Evolutionary conservation across 2,113 vertebrate species (phyloP), one percentile per base, ranked within the genome.

Genomic region (Tapirus terrestris): DNA sequence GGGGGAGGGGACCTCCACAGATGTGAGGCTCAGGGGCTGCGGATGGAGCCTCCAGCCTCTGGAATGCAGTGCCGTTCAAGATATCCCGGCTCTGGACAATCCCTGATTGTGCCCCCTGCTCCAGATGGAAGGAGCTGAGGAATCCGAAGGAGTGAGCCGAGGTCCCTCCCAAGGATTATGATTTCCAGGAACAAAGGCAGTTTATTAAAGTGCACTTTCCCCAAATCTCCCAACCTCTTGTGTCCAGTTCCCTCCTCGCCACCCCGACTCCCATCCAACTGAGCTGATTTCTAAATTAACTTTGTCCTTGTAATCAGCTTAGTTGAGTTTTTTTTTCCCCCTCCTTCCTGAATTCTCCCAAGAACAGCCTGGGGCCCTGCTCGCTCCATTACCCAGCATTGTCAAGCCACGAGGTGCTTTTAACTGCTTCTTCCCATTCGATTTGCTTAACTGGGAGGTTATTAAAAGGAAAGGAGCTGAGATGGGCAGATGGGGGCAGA

Each of bases 241-340:
- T 60, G 89, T 96, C 96, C 94, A 70, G 39, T 81, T 45, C 43
- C 39, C 16, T 43, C 23, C 21, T 48, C 23, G 33, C 68, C 23
- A 45, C 21, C 92, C 36, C 36, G 2, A 21, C n/a, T 73, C n/a
- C 31, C 70, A 56, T 23, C 81, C 87, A 25, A 4, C 1, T 2
- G 89, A 67, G 86, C 91, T 94, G 88, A 95, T 97, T 97, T 96
- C 96, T 95, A 95, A 97, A 97, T 97, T 96, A 97, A 97, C 95
- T 95, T 97, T 72, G 58, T 95, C 86, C 80, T 97, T n/a, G 21
- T 97, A 89, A 96, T 97, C 96, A 93, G 90, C 68, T 97, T 96
- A 97, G 93, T 75, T 1, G 91, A 53, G 51, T 48, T 48, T 48
- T 12, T 58, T 65, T 36, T 43, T 18, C 16, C 36, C 36, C 56